Percentiles rank a stretch among this genome's conserved stretches.
Evolutionary conservation across 2,888 invertebrate genomes (phyloP).

Genomic region (Heliconius hortense): DNA sequence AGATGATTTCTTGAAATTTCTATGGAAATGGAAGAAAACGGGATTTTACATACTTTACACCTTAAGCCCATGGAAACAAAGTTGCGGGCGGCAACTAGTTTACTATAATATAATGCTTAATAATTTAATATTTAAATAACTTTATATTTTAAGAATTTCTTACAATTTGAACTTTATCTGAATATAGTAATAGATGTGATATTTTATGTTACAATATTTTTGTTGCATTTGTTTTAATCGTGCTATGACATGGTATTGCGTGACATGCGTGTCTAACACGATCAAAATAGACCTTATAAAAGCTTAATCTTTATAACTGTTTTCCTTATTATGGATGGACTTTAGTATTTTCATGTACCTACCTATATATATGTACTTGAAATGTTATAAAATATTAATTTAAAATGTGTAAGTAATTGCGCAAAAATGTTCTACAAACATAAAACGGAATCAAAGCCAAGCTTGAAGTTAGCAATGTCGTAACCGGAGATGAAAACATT

Average conservation of each 20-base stretch:
- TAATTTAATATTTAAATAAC: not conserved
- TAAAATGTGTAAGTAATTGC: not conserved
- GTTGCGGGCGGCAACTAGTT: too few species aligned
- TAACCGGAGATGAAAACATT: conserved; percentile 31
- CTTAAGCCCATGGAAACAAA: too few species aligned
- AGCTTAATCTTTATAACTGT: not conserved
- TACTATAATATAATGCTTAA: too few species aligned
- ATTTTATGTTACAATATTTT: conserved; percentile 1
- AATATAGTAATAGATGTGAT: not conserved
- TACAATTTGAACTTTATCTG: conserved; percentile 6
- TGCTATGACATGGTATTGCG: conserved; percentile 26
- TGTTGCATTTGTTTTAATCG: not conserved
- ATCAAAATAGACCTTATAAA: conserved; percentile 8
- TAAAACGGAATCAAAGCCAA: conserved; percentile 10
- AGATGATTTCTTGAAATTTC: too few species aligned
- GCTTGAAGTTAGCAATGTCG: conserved; percentile 22
- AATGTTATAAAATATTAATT: not conserved
- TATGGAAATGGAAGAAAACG: too few species aligned
- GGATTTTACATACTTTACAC: too few species aligned
- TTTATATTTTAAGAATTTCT: not conserved
- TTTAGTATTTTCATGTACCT: not conserved
- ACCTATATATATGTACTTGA: not conserved
- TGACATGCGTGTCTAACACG: conserved; percentile 33
- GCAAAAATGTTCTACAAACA: not conserved
- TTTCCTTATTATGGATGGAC: not conserved